These are phyloP conservation scores for Etheostoma nigrum DNA, from an alignment of 2,797 vertebrate species.

Conservation along the genomic window DNA sequence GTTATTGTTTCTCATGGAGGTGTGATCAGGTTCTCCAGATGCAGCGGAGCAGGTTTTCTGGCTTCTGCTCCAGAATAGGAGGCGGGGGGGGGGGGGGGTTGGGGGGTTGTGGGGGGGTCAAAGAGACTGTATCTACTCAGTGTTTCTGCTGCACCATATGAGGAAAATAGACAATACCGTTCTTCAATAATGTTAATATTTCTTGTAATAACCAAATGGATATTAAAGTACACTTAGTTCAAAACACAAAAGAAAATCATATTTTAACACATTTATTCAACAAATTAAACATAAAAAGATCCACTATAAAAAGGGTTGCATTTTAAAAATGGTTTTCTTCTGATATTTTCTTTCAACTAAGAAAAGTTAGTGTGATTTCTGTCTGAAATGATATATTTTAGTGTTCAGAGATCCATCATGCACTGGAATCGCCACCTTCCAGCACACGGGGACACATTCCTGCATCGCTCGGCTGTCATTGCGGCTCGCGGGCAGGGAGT, in stretches of 20 bases:
- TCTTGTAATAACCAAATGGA: too few species aligned
- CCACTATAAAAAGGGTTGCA: too few species aligned
- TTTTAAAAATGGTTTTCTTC: too few species aligned
- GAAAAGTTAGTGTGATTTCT: neutral
- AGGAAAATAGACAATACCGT: too few species aligned
- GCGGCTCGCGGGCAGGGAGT: neutral
- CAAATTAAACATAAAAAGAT: too few species aligned
- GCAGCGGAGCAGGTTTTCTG: conserved; percentile 15
- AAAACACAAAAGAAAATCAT: too few species aligned
- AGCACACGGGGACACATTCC: neutral
- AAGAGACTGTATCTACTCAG: too few species aligned
- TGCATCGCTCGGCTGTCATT: conserved; percentile 3
- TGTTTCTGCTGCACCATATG: too few species aligned
- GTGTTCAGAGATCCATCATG: conserved; percentile 1
- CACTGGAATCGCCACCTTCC: neutral
- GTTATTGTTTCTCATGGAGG: conserved; percentile 3
- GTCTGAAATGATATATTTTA: neutral
- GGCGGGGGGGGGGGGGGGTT: neutral
- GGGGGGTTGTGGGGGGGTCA: neutral
- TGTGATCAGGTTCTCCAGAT: conserved; percentile 64
- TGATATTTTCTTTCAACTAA: too few species aligned
- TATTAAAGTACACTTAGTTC: too few species aligned
- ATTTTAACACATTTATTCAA: too few species aligned
- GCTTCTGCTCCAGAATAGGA: neutral
- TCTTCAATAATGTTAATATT: too few species aligned